Evolutionary conservation across 2,113 vertebrate genomes (phyloP).

Genomic region (Chaetorhynchus papuensis): DNA sequence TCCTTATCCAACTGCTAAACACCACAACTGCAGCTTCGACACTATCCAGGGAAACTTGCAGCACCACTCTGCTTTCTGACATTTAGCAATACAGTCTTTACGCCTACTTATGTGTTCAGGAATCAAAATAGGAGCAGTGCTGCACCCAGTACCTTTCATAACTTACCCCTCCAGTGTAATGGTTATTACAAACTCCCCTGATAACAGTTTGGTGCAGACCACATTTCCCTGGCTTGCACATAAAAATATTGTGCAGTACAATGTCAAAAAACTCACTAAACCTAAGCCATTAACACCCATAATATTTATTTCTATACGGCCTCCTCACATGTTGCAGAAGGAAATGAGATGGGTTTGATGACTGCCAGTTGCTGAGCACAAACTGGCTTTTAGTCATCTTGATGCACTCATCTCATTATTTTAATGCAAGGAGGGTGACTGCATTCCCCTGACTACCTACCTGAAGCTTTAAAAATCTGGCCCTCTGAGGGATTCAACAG

Average conservation of each 20-base stretch:
- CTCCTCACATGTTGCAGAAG: neutral
- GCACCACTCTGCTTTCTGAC: neutral
- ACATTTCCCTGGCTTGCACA: neutral
- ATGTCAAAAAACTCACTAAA: neutral
- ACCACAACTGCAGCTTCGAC: neutral
- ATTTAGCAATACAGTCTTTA: neutral
- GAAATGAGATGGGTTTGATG: neutral
- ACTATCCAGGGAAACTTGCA: neutral
- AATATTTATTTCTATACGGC: neutral
- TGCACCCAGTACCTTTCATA: neutral
- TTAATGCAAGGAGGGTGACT: neutral
- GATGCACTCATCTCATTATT: neutral
- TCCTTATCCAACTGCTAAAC: neutral
- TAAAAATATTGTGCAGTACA: neutral
- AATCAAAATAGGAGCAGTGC: neutral
- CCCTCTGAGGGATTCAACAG: neutral
- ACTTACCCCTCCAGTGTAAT: neutral
- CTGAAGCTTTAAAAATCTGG: neutral
- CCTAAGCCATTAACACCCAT: neutral
- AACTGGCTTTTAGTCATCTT: neutral
- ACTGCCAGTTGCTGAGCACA: neutral
- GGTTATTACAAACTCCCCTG: neutral
- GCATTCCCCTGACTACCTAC: neutral
- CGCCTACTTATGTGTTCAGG: neutral
- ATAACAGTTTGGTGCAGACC: neutral